Base-by-base conservation (phyloP, 2,888 invertebrate species). In the Synergus japonicus region DNA sequence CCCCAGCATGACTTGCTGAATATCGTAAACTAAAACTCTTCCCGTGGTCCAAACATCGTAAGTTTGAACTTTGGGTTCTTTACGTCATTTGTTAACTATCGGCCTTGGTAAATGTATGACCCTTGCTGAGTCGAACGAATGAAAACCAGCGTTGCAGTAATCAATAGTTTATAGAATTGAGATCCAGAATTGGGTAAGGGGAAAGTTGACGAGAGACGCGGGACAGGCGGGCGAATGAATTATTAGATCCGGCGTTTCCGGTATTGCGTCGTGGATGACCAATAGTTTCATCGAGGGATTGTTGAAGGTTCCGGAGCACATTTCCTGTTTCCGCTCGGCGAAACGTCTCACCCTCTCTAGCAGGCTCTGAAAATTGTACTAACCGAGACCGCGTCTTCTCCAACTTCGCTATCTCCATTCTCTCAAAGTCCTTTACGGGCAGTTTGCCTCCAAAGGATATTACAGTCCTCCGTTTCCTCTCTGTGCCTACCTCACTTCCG, bases 241-340 rank as follows among this genome's bases (percentile, higher is more conserved):
- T 92, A 92, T 92, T 91, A 91, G 90, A 92, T 91, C 90, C 92
- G 91, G 90, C 86, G 89, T 89, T 89, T 92, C 92, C 92, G 91
- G 89, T 90, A 91, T 89, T 88, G 90, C 91, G 91, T 91, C 91
- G 92, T 88, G 91, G 91, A 92, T 92, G 92, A 92, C 92, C 92
- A 91, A 92, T 91, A 91, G 92, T 91, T 92, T 92, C 91, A 92
- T 92, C 92, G 92, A 92, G 91, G 91, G 90, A 92, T 92, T 92
- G 92, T 92, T 91, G 91, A 92, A 91, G 91, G 89, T 92, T 92
- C 92, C 92, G 92, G 91, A 90, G 89, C 92, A 92, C 92, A 92
- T 92, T 92, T 92, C 92, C 92, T 89, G 90, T 90, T 92, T 92
- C 92, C 92, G 92, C 87, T 87, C 84, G 85, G 83, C 88, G 90